Percentiles rank a stretch among this genome's conserved stretches.
Evolutionary conservation across 2,888 invertebrate species (phyloP).

Genomic region (Diadegma fenestrale): DNA sequence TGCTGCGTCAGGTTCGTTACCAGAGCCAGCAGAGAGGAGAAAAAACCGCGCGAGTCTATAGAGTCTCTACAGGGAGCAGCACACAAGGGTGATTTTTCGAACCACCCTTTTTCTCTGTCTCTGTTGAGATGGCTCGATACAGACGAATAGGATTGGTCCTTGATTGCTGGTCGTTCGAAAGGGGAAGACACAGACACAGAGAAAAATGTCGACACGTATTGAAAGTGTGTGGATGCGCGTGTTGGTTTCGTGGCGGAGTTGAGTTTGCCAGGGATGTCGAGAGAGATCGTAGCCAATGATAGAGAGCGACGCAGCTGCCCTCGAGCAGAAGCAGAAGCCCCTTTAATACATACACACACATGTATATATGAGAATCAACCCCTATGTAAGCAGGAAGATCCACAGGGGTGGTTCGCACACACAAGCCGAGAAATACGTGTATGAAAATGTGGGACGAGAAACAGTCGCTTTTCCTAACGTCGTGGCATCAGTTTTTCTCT

Average conservation of each 20-base stretch:
- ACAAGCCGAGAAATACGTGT: neutral
- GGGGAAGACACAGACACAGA: conserved; percentile 63
- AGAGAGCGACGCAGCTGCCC: conserved; percentile 81
- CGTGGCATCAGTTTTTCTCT: conserved; percentile 44
- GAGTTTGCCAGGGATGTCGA: conserved; percentile 77
- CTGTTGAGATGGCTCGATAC: conserved; percentile 57
- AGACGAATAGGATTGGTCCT: conserved; percentile 81
- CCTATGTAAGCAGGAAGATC: conserved; percentile 42
- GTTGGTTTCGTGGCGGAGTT: conserved; percentile 79
- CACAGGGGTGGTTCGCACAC: conserved; percentile 21
- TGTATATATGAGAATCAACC: conserved; percentile 35
- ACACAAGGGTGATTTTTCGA: conserved; percentile 8
- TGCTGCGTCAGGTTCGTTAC: conserved; percentile 61
- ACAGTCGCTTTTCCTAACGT: conserved; percentile 47
- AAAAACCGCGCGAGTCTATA: conserved; percentile 46
- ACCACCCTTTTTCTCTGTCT: conserved; percentile 55
- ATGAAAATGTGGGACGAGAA: conserved; percentile 3
- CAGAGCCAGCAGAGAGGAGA: conserved; percentile 45
- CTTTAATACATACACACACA: conserved; percentile 36
- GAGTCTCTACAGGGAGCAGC: no score
- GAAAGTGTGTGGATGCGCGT: conserved; percentile 68
- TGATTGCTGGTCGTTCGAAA: conserved; percentile 74
- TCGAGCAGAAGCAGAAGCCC: conserved; percentile 64
- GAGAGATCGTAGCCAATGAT: conserved; percentile 84
- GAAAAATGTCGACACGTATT: neutral